Percentiles rank a stretch among this genome's conserved stretches.
These are phyloP conservation scores for Drosophila ogumai DNA, from an alignment of 1,140 invertebrate species.

Conservation along the genomic window DNA sequence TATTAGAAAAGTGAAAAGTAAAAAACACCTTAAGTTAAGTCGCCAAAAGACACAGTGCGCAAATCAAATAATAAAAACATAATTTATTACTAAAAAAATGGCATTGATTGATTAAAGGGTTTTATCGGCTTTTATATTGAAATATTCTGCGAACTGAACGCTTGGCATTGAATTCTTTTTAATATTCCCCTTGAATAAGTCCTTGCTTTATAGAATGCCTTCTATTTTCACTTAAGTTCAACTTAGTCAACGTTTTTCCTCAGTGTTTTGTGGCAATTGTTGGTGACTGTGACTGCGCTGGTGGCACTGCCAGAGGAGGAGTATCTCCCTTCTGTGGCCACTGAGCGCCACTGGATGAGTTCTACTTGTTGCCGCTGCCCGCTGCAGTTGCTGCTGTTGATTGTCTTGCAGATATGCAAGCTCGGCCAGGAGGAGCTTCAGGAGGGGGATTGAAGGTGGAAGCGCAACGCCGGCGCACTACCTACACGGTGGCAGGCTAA, in stretches of 20 bases:
- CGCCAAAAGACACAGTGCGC: no score
- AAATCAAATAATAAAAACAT: no score
- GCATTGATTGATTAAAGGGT: no score
- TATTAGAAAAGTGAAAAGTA: no score
- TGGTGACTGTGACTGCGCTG: constrained; percentile 35
- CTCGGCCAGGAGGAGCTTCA: constrained; percentile 11
- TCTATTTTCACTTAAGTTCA: not conserved
- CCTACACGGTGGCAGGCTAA: constrained; percentile 78
- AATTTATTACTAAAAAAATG: no score
- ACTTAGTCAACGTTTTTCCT: not conserved
- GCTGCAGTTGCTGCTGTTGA: constrained; percentile 52
- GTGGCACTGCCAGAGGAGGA: constrained; percentile 46
- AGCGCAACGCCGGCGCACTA: constrained; percentile 76
- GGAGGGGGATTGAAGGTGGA: constrained; percentile 18
- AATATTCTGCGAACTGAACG: not conserved
- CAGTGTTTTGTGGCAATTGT: constrained; percentile 14
- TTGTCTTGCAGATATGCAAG: constrained; percentile 81
- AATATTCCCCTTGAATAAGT: not conserved
- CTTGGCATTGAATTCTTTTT: not conserved
- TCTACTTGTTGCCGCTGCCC: constrained; percentile 35
- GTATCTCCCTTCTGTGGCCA: constrained; percentile 53
- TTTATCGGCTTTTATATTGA: no score
- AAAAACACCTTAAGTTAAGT: no score
- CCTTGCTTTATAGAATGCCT: not conserved
- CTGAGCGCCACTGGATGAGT: constrained; percentile 67